These are phyloP conservation scores for Scomber colias DNA, from an alignment of 2,113 vertebrate genomes.

Conservation along the genomic window DNA sequence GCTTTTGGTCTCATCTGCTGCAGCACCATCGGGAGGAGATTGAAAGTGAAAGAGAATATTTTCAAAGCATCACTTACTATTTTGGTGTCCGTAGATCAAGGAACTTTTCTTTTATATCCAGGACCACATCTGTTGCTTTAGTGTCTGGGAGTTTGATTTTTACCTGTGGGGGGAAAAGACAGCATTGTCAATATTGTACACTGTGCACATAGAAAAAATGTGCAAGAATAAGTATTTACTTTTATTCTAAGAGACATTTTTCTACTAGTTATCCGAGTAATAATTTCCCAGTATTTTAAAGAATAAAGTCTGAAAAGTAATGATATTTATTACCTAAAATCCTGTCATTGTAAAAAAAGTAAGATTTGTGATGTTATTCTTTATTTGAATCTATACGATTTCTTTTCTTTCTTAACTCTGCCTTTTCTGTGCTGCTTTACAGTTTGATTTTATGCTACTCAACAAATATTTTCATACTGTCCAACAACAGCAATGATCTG, in stretches of 20 bases:
- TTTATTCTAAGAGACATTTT: background rate
- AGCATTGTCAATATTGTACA: conserved; percentile 11
- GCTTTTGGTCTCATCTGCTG: conserved; percentile 24
- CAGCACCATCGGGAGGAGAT: conserved; percentile 10
- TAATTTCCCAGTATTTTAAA: too few species aligned
- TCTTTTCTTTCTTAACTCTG: background rate
- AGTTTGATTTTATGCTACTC: background rate
- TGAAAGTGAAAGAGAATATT: conserved; percentile 30
- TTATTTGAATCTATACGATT: background rate
- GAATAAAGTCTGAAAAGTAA: too few species aligned
- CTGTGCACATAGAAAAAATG: background rate
- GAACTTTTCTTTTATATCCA: conserved; percentile 91
- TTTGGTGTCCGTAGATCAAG: conserved; percentile 92
- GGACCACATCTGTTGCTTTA: conserved; percentile 87
- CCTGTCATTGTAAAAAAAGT: background rate
- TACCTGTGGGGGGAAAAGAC: conserved; percentile 81
- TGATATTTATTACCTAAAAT: background rate
- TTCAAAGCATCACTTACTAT: conserved; percentile 86
- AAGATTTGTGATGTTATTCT: background rate
- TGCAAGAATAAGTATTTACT: background rate
- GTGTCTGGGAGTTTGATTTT: conserved; percentile 93
- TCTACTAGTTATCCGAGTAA: too few species aligned
- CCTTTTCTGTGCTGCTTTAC: background rate
- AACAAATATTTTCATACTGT: background rate
- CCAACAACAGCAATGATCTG: background rate